Conservation (phyloP, 2,888 invertebrate species). For the Drosophila parthenogenetica region DNA sequence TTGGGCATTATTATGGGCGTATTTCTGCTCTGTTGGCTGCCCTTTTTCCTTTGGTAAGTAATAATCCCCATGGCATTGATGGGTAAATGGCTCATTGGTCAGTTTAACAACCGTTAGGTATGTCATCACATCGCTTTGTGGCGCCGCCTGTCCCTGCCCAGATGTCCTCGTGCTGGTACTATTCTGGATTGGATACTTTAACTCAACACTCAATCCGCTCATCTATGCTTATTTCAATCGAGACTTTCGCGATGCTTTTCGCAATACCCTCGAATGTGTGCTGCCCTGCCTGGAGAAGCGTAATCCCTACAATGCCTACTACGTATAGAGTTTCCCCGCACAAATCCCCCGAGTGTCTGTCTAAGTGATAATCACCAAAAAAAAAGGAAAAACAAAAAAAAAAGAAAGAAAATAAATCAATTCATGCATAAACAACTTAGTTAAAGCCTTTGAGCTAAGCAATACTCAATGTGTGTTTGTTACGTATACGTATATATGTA, state of each 20-base stretch:
- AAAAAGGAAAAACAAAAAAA: neutral
- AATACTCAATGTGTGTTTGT: conserved; percentile 70
- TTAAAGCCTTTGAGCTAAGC: conserved; percentile 68
- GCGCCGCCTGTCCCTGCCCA: conserved; percentile 93
- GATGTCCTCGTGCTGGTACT: conserved; percentile 94
- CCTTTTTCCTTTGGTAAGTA: conserved; percentile 96
- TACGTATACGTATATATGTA: conserved; percentile 54
- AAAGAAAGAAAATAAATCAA: conserved; percentile 4
- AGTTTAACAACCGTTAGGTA: conserved; percentile 87
- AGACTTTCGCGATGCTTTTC: conserved; percentile 98
- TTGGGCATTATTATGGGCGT: conserved; percentile 98
- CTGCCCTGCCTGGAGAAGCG: conserved; percentile 89
- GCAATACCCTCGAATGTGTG: conserved; percentile 94
- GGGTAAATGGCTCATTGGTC: conserved; percentile 14
- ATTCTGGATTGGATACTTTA: conserved; percentile 99
- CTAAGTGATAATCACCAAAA: conserved; percentile 59
- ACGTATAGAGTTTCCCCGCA: conserved; percentile 77
- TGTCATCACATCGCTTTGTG: conserved; percentile 93
- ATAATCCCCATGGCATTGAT: neutral
- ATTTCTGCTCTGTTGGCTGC: conserved; percentile 97
- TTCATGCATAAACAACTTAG: conserved; percentile 30
- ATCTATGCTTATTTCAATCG: conserved; percentile 98
- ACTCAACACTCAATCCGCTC: conserved; percentile 96
- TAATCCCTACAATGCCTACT: conserved; percentile 85
- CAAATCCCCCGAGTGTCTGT: conserved; percentile 29